These are phyloP conservation scores for Engystomops pustulosus DNA, from an alignment of 2,113 vertebrate species.

Conservation along the genomic window DNA sequence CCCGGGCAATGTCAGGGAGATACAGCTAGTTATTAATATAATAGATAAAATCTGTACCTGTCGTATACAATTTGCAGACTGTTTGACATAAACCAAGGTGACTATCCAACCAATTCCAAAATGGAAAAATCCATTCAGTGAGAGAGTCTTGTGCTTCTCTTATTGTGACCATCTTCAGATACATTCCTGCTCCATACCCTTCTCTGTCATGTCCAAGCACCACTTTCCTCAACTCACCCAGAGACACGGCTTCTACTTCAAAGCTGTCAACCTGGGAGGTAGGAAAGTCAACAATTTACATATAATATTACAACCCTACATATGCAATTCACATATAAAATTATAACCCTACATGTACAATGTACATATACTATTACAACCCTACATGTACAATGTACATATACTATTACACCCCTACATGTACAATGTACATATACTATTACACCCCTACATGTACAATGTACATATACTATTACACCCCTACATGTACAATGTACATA, in stretches of 20 bases:
- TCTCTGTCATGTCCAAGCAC: constrained; percentile 67
- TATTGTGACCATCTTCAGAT: constrained; percentile 66
- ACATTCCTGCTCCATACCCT: constrained; percentile 63
- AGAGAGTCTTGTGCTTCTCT: constrained; percentile 62
- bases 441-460: too few relatives aligned
- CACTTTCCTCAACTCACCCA: constrained; percentile 65
- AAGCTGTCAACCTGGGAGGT: constrained; percentile 65
- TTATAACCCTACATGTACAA: too few relatives aligned
- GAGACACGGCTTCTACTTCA: constrained; percentile 66
- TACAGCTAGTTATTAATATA: too few relatives aligned
- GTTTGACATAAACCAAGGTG: constrained; percentile 64
- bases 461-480: too few relatives aligned
- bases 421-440: too few relatives aligned
- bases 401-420: too few relatives aligned
- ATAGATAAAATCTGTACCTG: constrained; percentile 50
- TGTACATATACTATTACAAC: too few relatives aligned
- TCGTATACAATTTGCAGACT: constrained; percentile 62
- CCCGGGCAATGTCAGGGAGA: too few relatives aligned
- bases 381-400: too few relatives aligned
- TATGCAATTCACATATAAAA: too few relatives aligned
- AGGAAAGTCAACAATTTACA: neutral
- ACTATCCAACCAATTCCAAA: constrained; percentile 67
- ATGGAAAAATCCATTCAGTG: constrained; percentile 68
- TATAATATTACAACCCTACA: too few relatives aligned
- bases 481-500: too few relatives aligned